These are phyloP conservation scores for Glomeris marginata DNA, from an alignment of 2,888 invertebrate species.

Conservation along the genomic window DNA sequence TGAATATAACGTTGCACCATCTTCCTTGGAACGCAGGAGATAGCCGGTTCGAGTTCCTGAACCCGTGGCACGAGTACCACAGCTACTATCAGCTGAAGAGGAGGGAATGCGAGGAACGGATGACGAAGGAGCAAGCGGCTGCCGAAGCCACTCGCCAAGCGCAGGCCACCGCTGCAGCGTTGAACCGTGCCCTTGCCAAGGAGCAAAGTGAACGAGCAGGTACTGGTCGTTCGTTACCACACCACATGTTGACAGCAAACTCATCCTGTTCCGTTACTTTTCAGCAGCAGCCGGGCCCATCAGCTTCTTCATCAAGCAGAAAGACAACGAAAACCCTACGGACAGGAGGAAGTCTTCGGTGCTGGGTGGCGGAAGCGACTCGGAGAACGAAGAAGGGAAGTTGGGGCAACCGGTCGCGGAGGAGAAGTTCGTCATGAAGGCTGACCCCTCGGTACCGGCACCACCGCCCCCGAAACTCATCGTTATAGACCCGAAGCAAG, in stretches of 20 bases:
- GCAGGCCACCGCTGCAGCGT: too few species aligned
- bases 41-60: conserved; percentile 63
- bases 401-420: background rate
- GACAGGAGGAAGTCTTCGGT: background rate
- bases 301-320: conserved; percentile 60
- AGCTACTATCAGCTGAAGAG: conserved; percentile 63
- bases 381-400: background rate
- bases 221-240: too few species aligned
- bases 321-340: background rate
- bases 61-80: conserved; percentile 57
- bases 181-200: too few species aligned
- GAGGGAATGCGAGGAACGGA: conserved; percentile 11
- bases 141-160: conserved; percentile 10
- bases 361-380: background rate
- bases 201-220: background rate
- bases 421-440: background rate
- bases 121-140: conserved; percentile 7
- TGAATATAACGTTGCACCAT: too few species aligned
- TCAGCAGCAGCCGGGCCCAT: conserved; percentile 53
- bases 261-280: too few species aligned
- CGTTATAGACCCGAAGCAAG: conserved; percentile 2
- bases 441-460: background rate
- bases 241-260: too few species aligned
- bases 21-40: conserved; percentile 8
- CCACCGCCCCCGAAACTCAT: background rate